phyloP scores from a whole-genome alignment of 2,797 vertebrate genomes.

The Sebastes itinus region DNA sequence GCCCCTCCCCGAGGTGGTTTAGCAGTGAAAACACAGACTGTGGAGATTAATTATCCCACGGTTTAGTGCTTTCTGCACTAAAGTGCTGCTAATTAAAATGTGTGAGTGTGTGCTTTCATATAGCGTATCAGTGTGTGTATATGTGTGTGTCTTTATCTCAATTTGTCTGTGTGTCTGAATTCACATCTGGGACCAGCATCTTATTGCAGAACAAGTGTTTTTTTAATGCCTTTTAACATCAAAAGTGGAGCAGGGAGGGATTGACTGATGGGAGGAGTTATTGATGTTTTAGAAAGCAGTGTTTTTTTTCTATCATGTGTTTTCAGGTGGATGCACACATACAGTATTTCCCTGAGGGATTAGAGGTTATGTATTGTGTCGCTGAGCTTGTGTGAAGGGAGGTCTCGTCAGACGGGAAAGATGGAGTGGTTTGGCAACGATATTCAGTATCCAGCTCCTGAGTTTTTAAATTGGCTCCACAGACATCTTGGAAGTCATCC shows the following conservation, averaged over 20 bases:
- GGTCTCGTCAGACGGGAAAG: slow-evolving; percentile 39
- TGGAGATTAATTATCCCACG: slow-evolving; percentile 65
- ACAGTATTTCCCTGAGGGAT: slow-evolving; percentile 46
- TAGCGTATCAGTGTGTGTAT: neutral
- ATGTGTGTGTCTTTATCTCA: slow-evolving; percentile 9
- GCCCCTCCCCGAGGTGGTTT: slow-evolving; percentile 38
- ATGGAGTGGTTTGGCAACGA: slow-evolving; percentile 31
- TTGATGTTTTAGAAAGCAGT: slow-evolving; percentile 38
- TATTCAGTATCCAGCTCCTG: slow-evolving; percentile 24
- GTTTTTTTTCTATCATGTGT: slow-evolving; percentile 23
- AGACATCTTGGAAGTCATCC: slow-evolving; percentile 19
- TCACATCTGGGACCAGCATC: slow-evolving; percentile 25
- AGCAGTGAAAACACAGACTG: slow-evolving; percentile 56
- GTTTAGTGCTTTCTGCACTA: slow-evolving; percentile 53
- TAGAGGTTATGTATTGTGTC: slow-evolving; percentile 24
- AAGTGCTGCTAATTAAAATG: slow-evolving; percentile 67
- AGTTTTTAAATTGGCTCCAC: slow-evolving; percentile 28
- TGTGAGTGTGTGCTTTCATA: slow-evolving; percentile 25
- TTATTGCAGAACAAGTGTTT: slow-evolving; percentile 11
- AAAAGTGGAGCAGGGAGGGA: neutral
- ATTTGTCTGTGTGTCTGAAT: slow-evolving; percentile 19
- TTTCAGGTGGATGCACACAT: slow-evolving; percentile 43
- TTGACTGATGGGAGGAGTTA: slow-evolving; percentile 38
- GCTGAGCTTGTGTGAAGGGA: slow-evolving; percentile 7
- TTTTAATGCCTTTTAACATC: slow-evolving; percentile 14